These are phyloP conservation scores for Hirtodrosophila trivittata DNA, from an alignment of 2,888 invertebrate species.

Conservation along the genomic window DNA sequence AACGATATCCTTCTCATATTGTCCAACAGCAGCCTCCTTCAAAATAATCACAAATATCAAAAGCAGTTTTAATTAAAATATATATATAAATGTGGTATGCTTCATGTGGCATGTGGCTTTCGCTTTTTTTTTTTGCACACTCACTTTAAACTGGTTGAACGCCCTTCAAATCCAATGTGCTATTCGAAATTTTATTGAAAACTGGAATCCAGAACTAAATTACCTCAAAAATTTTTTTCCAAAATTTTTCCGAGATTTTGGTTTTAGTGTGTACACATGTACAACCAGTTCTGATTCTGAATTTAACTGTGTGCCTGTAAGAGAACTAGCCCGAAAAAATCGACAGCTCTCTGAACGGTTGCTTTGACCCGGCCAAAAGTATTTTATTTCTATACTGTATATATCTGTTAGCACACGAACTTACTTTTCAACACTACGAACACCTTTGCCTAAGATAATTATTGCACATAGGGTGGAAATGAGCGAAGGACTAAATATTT, in stretches of 20 bases:
- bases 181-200: conserved; percentile 3
- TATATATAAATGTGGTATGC: neutral
- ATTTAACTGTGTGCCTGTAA: conserved; percentile 1
- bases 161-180: conserved; percentile 1
- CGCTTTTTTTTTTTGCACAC: too few relatives aligned
- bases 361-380: conserved; percentile 6
- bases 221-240: conserved; percentile 10
- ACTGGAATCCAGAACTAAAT: conserved; percentile 14
- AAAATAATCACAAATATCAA: neutral
- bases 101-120: too few relatives aligned
- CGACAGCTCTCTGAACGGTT: neutral
- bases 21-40: conserved; percentile 1
- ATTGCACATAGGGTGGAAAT: too few relatives aligned
- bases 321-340: neutral
- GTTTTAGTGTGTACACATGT: conserved; percentile 41
- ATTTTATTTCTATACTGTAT: too few relatives aligned
- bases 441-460: too few relatives aligned
- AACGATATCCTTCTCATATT: conserved; percentile 20
- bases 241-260: conserved; percentile 55
- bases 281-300: conserved; percentile 56
- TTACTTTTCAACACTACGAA: too few relatives aligned
- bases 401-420: too few relatives aligned
- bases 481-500: too few relatives aligned
- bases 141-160: conserved; percentile 22
- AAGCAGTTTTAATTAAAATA: neutral